phyloP scores from a whole-genome alignment of 2,888 invertebrate species.

The Clistopyga incitator region DNA sequence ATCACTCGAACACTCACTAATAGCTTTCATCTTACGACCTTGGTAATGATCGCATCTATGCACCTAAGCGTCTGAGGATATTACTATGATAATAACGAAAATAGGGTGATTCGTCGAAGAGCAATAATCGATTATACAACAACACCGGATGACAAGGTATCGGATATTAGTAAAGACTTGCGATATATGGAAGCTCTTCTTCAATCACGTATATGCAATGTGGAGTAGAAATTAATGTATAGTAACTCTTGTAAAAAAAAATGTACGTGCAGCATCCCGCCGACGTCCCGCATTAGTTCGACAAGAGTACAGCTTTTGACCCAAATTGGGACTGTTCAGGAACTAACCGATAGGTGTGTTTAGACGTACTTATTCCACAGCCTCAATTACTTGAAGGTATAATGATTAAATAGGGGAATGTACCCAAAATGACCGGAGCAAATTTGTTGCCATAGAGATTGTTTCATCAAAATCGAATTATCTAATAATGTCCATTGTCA shows the following conservation, averaged over 20 bases:
- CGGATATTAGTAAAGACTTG: not conserved
- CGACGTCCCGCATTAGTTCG: too few relatives aligned
- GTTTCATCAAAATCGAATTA: too few relatives aligned
- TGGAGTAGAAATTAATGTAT: not conserved
- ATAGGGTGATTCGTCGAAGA: constrained; percentile 19
- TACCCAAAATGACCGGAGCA: too few relatives aligned
- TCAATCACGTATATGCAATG: not conserved
- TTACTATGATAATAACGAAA: constrained; percentile 1
- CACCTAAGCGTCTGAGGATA: not conserved
- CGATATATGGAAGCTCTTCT: not conserved
- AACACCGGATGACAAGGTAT: constrained; percentile 15
- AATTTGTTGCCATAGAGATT: too few relatives aligned
- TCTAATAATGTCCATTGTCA: not conserved
- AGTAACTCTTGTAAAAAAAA: too few relatives aligned
- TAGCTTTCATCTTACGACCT: constrained; percentile 7
- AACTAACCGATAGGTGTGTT: too few relatives aligned
- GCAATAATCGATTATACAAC: constrained; percentile 12
- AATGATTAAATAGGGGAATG: too few relatives aligned
- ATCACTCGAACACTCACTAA: constrained; percentile 11
- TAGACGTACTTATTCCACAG: too few relatives aligned
- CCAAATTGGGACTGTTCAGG: too few relatives aligned
- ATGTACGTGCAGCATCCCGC: too few relatives aligned
- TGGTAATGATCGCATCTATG: constrained; percentile 17
- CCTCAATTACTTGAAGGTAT: too few relatives aligned
- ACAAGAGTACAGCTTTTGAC: too few relatives aligned